Evolutionary conservation across 1,140 invertebrate species (phyloP).

Genomic region (Papilio polyxenes): DNA sequence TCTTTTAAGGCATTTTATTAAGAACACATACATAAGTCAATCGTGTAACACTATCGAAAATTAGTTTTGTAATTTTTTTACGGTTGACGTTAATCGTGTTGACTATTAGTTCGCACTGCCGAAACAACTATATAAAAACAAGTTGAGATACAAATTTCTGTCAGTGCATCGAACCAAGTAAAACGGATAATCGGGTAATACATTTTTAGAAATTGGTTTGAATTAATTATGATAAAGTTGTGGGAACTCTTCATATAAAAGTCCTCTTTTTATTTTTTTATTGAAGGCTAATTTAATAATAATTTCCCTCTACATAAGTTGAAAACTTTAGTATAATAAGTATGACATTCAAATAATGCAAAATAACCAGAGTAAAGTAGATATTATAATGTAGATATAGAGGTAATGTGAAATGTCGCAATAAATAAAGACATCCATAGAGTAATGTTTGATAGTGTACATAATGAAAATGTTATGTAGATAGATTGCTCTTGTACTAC

Average conservation of each 20-base stretch:
- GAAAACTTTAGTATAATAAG: neutral
- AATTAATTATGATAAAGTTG: neutral
- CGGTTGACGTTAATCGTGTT: too few relatives aligned
- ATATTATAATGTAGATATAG: constrained; percentile 39
- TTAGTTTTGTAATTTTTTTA: too few relatives aligned
- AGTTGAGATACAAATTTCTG: neutral
- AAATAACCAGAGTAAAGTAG: constrained; percentile 38
- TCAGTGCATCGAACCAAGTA: neutral
- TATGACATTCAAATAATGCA: constrained; percentile 24
- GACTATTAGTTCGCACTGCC: too few relatives aligned
- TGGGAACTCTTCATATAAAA: neutral
- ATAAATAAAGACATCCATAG: constrained; percentile 39
- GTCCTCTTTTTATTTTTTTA: neutral
- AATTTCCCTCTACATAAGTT: neutral
- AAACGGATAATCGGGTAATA: neutral
- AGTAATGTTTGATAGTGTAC: constrained; percentile 38
- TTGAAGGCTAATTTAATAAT: neutral
- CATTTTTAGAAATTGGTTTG: neutral
- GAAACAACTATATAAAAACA: neutral
- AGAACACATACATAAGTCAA: too few relatives aligned
- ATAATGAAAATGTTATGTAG: constrained; percentile 37
- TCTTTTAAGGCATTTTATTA: too few relatives aligned
- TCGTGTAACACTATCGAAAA: too few relatives aligned
- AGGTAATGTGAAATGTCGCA: constrained; percentile 34
- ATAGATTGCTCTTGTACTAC: constrained; percentile 22